Evolutionary conservation across 2,113 vertebrate genomes (phyloP), one percentile per base, ranked within the genome.

Genomic region (Stictonetta naevosa): DNA sequence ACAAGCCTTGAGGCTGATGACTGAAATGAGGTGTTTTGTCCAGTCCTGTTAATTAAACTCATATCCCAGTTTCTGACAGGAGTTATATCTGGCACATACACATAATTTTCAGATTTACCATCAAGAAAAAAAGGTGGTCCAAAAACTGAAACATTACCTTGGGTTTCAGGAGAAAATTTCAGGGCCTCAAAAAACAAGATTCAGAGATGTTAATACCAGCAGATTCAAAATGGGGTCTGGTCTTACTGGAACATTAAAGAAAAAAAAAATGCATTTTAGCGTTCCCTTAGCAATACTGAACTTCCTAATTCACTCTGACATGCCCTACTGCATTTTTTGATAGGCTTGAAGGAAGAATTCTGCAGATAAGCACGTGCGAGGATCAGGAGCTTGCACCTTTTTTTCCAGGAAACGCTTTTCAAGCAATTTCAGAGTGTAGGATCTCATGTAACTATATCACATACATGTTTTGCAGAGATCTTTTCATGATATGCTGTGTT

Each of bases 401-500:
- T 58, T 13, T 58, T 78, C 23, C 5, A 10, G 18, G 7, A 36
- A 89, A 71, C 3, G 40, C 0, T 78, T 67, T 42, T 62, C 11
- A 59, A 79, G 15, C 5, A 67, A n/a, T 63, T 95, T 79, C 50
- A 50, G 13, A 28, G 8, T 0, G 2, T 74, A 5, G 3, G 5
- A 44, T n/a, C 11, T 84, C 40, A 53, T 52, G 23, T 53, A 62
- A 29, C 19, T 69, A 3, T 10, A 22, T 83, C 17, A 86, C 6
- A 18, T 9, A 44, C 0, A 40, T 19, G 2, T 50, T 83, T 95
- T 68, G 8, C 38, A 73, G 48, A 42, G 8, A 48, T 73, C 17
- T 56, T n/a, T 3, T 36, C 0, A 0, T 46, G 11, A 1, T 55
- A 29, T 28, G 7, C 20, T 23, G 10, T 53, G 8, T 10, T 26